Percentiles rank a stretch among this genome's conserved stretches.
Evolutionary conservation across 1,140 invertebrate species (phyloP).

Genomic region (Diorhabda carinulata): DNA sequence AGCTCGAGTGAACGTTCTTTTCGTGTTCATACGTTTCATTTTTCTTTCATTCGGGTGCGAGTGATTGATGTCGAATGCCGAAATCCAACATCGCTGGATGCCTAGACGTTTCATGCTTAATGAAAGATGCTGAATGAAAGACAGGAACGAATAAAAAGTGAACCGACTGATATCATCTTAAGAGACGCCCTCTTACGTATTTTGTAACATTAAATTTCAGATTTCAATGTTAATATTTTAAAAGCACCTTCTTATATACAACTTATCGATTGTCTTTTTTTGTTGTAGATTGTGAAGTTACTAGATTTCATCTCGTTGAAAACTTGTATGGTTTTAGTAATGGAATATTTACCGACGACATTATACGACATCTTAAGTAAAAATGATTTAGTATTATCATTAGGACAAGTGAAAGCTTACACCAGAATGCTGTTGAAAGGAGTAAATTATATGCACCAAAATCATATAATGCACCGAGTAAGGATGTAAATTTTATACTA

Average conservation of each 20-base stretch:
- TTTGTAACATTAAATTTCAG: no score
- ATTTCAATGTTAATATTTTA: no score
- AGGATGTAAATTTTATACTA: constrained; percentile 31
- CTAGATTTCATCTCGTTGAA: constrained; percentile 88
- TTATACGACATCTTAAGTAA: constrained; percentile 84
- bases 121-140: no score
- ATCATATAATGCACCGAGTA: constrained; percentile 94
- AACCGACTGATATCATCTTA: no score
- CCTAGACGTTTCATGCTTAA: no score
- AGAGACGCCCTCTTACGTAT: no score
- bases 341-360: constrained; percentile 91
- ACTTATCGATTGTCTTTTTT: constrained; percentile 4
- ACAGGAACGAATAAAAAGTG: no score
- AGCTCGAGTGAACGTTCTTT: no score
- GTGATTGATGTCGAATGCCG: no score
- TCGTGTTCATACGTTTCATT: no score
- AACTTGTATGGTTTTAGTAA: constrained; percentile 82
- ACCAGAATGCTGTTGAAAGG: constrained; percentile 89
- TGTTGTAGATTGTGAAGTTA: constrained; percentile 77
- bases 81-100: no score
- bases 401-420: constrained; percentile 81
- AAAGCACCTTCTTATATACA: not conserved
- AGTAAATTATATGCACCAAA: constrained; percentile 81
- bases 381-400: constrained; percentile 63
- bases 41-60: no score